Evolutionary conservation across 2,113 vertebrate genomes (phyloP), one percentile per base, ranked within the genome.

Genomic region (Pantherophis guttatus): DNA sequence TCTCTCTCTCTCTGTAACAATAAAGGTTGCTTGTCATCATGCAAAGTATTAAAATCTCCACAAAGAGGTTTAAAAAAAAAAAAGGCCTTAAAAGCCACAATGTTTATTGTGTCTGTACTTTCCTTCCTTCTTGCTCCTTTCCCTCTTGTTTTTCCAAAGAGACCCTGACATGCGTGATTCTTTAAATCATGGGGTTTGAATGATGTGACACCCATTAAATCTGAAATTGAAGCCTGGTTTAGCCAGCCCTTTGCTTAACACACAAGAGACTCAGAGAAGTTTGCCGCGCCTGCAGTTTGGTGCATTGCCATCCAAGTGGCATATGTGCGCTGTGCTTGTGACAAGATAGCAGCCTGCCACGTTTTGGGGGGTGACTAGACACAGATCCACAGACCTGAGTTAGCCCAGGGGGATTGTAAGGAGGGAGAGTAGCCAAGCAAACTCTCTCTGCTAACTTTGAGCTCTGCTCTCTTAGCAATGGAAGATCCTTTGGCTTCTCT

Each of bases 41-140:
- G 90, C 94, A 95, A 96, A 97, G 95, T 87, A 94, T 95, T 97
- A 97, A 96, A 95, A 92, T 92, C 93, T 0, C 94, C 90, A 94
- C 29, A 5, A 65, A 92, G 95, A 17, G 90, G 65, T 1, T 70
- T 65, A n/a, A n/a, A n/a, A n/a, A 2, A 15, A n/a, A 70, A 70
- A 90, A 91, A 94, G 33, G 13, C 13, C 33, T 70, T 70, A 70
- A 70, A 89, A 90, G 12, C 8, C 81, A 59, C n/a, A 3, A 95
- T 95, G 96, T 96, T 93, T 93, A 95, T n/a, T 26, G 94, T 1
- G 90, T 59, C 44, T 86, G 33, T 15, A 94, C 94, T 94, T 95
- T 29, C 91, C 93, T 90, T 88, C 75, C 92, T 93, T 39, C 89
- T 92, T 95, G 92, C 92, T 89, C 81, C 93, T 13, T 0, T 85